Evolutionary conservation across 1,140 invertebrate species (phyloP).

Genomic region (Drosophila suzukii): DNA sequence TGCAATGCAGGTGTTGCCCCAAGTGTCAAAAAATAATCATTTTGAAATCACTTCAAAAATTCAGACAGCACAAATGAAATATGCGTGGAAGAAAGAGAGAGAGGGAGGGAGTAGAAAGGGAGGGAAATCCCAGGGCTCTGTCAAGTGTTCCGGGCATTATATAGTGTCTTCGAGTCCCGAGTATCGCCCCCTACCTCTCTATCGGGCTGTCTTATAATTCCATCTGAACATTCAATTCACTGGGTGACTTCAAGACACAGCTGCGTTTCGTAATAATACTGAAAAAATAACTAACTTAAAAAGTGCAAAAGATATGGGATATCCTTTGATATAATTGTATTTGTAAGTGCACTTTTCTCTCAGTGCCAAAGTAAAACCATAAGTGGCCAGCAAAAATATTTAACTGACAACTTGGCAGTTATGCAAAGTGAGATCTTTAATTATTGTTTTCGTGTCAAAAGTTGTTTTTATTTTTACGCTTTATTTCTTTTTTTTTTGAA

Average conservation of each 20-base stretch:
- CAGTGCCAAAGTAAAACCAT: slow-evolving; percentile 17
- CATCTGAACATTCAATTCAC: slow-evolving; percentile 70
- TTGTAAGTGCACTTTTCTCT: not conserved
- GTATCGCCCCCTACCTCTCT: not conserved
- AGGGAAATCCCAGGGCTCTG: slow-evolving; percentile 9
- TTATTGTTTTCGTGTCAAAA: slow-evolving; percentile 46
- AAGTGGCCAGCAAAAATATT: not conserved
- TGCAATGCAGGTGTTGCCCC: slow-evolving; percentile 76
- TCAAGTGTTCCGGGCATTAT: slow-evolving; percentile 54
- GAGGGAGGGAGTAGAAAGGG: not conserved
- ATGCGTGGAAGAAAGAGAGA: slow-evolving; percentile 46
- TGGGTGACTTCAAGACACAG: slow-evolving; percentile 61
- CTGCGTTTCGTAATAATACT: slow-evolving; percentile 41
- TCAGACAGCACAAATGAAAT: slow-evolving; percentile 60
- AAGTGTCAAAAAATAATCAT: slow-evolving; percentile 82
- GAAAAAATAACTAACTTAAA: not conserved
- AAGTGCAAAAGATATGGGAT: no score
- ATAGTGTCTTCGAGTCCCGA: not conserved
- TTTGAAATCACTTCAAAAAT: slow-evolving; percentile 75
- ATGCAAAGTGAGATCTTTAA: slow-evolving; percentile 61
- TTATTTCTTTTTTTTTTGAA: slow-evolving; percentile 4
- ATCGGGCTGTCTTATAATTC: slow-evolving; percentile 61
- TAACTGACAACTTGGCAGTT: slow-evolving; percentile 34
- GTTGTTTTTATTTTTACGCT: slow-evolving; percentile 2
- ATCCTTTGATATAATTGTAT: not conserved